Percentiles rank a stretch among this genome's conserved stretches.
Conservation (phyloP, 2,113 vertebrate species). For the Calonectris borealis region DNA sequence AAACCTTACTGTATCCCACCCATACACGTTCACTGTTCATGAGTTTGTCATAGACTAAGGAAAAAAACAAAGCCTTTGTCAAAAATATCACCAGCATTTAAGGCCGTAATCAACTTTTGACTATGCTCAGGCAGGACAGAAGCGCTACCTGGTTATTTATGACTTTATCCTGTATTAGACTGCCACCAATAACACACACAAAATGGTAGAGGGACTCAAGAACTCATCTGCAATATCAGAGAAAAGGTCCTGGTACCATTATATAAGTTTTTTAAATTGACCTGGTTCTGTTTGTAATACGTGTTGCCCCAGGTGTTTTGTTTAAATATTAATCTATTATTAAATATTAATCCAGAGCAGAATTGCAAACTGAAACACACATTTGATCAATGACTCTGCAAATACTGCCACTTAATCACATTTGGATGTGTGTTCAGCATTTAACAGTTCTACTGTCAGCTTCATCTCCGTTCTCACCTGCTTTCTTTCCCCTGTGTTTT, state of each 20-base stretch:
- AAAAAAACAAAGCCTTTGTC: not conserved
- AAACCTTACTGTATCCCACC: not conserved
- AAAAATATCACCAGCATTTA: not conserved
- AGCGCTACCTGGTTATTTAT: not conserved
- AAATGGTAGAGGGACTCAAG: not conserved
- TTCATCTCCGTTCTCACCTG: not conserved
- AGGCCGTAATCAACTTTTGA: not conserved
- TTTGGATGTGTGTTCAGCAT: not conserved
- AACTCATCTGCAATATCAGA: not conserved
- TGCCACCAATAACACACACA: not conserved
- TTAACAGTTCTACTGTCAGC: not conserved
- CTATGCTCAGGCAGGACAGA: not conserved
- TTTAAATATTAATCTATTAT: not conserved
- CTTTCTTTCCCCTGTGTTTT: not conserved
- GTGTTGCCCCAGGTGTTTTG: not conserved
- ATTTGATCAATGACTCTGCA: not conserved
- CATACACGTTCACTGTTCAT: rapidly evolving
- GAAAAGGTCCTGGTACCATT: not conserved
- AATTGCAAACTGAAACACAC: not conserved
- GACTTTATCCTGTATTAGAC: not conserved
- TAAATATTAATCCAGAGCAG: constrained; percentile 8
- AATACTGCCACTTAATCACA: not conserved
- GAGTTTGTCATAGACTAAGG: not conserved
- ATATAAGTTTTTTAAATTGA: not conserved
- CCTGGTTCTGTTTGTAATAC: not conserved